phyloP scores from a whole-genome alignment of 2,888 invertebrate species.

The Ophion ventricosus region DNA sequence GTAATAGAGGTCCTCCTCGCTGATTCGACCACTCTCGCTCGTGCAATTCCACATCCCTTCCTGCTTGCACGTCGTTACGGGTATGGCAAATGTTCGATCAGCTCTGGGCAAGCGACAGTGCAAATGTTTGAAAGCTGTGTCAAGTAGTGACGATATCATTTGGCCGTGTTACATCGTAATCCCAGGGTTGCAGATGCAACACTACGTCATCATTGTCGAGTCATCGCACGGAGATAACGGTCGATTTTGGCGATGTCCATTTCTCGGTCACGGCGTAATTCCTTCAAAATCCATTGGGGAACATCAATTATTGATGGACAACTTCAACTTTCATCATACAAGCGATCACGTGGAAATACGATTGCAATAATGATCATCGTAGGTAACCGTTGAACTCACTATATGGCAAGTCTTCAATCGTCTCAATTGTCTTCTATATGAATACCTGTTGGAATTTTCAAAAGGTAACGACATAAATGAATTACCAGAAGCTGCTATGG shows the following conservation, averaged over 20 bases:
- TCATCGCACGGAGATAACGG: constrained; percentile 18
- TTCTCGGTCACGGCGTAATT: background rate
- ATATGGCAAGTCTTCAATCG: too few relatives aligned
- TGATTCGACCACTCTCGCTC: constrained; percentile 48
- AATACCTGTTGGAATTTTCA: background rate
- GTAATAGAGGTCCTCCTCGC: constrained; percentile 73
- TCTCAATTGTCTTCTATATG: too few relatives aligned
- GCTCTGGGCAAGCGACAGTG: constrained; percentile 1
- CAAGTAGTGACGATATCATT: constrained; percentile 19
- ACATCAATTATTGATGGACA: background rate
- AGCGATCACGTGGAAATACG: background rate
- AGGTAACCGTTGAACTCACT: too few relatives aligned
- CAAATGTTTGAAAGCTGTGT: constrained; percentile 34
- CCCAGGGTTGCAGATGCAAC: constrained; percentile 17
- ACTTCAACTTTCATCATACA: background rate
- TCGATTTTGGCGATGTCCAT: constrained; percentile 1
- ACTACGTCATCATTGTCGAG: constrained; percentile 24
- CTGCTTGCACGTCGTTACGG: background rate
- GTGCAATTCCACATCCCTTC: background rate
- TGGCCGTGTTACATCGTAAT: constrained; percentile 20
- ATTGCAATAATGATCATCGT: background rate
- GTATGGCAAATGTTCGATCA: background rate
- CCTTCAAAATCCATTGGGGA: background rate
- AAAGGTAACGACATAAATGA: background rate
- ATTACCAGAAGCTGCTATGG: background rate